Evolutionary conservation across 2,888 invertebrate species (phyloP).

Genomic region (Diarsia brunnea): DNA sequence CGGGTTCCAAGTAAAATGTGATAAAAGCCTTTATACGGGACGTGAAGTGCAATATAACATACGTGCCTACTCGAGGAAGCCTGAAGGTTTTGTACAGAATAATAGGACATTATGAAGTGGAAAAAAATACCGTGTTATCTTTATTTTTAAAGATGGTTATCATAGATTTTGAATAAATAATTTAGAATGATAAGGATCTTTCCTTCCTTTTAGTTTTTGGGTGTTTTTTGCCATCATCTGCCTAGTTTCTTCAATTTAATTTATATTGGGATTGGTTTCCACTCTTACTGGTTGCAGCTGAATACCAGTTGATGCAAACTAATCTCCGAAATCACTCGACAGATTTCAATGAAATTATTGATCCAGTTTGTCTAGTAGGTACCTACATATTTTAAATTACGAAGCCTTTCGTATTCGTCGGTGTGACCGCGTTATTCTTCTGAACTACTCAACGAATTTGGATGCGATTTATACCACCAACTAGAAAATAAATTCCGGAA

Average conservation of each 20-base stretch:
- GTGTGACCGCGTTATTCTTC: not conserved
- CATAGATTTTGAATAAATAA: not conserved
- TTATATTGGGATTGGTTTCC: too few species aligned
- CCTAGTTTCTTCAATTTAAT: too few species aligned
- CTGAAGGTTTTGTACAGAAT: not conserved
- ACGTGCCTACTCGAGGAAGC: not conserved
- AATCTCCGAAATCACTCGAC: not conserved
- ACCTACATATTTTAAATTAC: not conserved
- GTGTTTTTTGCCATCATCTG: not conserved
- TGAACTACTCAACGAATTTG: not conserved
- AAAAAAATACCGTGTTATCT: not conserved
- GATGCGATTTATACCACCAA: not conserved
- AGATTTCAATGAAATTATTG: not conserved
- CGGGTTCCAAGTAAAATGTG: conserved; percentile 47
- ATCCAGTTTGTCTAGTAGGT: not conserved
- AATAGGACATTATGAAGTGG: not conserved
- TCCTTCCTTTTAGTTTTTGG: not conserved
- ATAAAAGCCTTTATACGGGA: conserved; percentile 44
- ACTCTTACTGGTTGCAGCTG: too few species aligned
- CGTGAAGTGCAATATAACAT: conserved; percentile 25
- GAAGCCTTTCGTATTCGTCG: not conserved
- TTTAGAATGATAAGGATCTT: not conserved
- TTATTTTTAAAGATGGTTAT: not conserved
- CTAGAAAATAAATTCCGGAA: not conserved
- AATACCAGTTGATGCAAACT: not conserved